Evolutionary conservation across 2,888 invertebrate species (phyloP), one percentile per base, ranked within the genome.

Genomic region (Agrotis clavis): DNA sequence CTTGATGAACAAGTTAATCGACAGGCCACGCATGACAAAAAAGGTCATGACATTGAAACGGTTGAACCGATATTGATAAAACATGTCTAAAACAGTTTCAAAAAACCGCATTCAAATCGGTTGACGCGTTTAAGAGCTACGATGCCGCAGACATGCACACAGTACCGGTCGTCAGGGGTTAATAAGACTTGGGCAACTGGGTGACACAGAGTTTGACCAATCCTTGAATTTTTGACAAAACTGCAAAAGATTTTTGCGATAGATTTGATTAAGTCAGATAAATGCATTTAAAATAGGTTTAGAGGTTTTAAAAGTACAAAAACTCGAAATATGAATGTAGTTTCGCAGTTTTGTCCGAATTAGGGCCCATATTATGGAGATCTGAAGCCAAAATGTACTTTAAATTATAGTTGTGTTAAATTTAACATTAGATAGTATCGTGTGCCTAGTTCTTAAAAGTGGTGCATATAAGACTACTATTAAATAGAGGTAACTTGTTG

Each of bases 201-300:
- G 19, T 41, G 35, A 35, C 21, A n/a, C 21, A 51, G n/a, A 66
- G 60, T 64, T 65, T 76, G 68, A 67, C 64, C 56, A 64, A 4
- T 76, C 51, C 56, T 50, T 61, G 73, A 85, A 77, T 87, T 87
- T 87, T 91, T 90, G 90, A 90, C 89, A 89, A 90, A 91, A 89
- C 90, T 92, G 91, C 90, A 86, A 80, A 76, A 84, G 68, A 67
- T 84, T 85, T 78, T 87, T 83, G 89, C 87, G 86, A 90, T 89
- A 25, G 87, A 90, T 88, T 92, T 87, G 86, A 87, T 87, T 87
- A 91, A 92, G 92, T 94, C 92, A 91, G 89, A 90, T 87, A 83
- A 92, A 92, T 94, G 95, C 95, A 95, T 95, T 95, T 95, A 95
- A 91, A 90, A 89, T 95, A 95, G 94, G 83, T 91, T 93, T 94